Percentiles rank a stretch among this genome's conserved stretches.
Evolutionary conservation across 2,888 invertebrate species (phyloP).

Genomic region (Pterostichus madidus): DNA sequence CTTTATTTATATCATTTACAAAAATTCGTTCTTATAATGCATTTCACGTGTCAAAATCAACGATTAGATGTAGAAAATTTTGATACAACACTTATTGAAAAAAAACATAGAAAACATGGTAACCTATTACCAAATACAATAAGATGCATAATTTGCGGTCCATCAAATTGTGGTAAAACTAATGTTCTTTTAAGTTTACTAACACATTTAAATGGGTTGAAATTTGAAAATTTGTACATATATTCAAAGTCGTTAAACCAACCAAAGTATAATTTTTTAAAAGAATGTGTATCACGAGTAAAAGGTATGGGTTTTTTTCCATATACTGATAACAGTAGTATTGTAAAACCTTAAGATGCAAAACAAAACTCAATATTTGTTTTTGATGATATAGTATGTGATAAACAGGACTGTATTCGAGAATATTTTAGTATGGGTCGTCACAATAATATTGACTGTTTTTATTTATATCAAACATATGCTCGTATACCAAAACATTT

Average conservation of each 20-base stretch:
- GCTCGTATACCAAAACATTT: too few relatives aligned
- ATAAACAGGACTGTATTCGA: slow-evolving; percentile 21
- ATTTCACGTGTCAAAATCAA: too few relatives aligned
- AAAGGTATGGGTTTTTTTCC: slow-evolving; percentile 69
- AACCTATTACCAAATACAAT: slow-evolving; percentile 29
- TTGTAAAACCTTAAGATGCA: slow-evolving; percentile 68
- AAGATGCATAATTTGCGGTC: slow-evolving; percentile 59
- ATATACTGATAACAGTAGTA: slow-evolving; percentile 66
- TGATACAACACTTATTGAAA: neutral
- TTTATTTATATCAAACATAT: too few relatives aligned
- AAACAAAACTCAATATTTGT: slow-evolving; percentile 73
- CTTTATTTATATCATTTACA: slow-evolving; percentile 71
- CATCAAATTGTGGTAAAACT: slow-evolving; percentile 66
- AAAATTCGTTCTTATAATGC: neutral
- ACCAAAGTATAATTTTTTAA: slow-evolving; percentile 70
- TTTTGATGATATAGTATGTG: slow-evolving; percentile 74
- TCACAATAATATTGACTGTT: too few relatives aligned
- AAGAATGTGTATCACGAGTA: slow-evolving; percentile 67
- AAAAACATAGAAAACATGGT: neutral
- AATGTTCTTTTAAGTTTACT: slow-evolving; percentile 62
- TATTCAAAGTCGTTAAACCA: slow-evolving; percentile 64
- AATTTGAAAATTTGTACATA: slow-evolving; percentile 66
- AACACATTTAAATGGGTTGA: slow-evolving; percentile 55
- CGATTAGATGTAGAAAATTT: slow-evolving; percentile 21
- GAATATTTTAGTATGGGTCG: too few relatives aligned